Evolutionary conservation across 2,113 vertebrate genomes (phyloP).

Genomic region (Bubo scandiacus): DNA sequence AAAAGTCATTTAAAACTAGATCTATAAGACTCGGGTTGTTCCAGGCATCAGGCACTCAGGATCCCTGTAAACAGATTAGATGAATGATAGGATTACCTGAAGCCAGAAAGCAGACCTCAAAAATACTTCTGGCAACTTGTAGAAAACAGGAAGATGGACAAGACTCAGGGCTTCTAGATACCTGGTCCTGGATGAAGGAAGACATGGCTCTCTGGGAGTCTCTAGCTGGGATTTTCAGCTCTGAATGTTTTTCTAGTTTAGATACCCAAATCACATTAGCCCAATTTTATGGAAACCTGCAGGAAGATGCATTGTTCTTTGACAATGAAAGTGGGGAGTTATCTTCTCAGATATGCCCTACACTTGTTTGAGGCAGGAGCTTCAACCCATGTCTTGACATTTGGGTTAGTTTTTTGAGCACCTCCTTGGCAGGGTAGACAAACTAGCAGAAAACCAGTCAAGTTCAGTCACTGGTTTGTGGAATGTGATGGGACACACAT

Average conservation of each 20-base stretch:
- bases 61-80: background rate
- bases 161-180: background rate
- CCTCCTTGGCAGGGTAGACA: accelerated
- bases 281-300: background rate
- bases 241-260: background rate
- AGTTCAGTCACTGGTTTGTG: background rate
- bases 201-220: background rate
- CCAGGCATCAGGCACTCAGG: background rate
- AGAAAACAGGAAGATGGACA: background rate
- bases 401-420: background rate
- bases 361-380: background rate
- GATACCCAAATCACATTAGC: background rate
- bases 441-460: background rate
- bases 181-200: background rate
- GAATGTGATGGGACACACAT: background rate
- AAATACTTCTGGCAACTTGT: background rate
- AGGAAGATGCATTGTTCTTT: background rate
- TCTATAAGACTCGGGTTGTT: background rate
- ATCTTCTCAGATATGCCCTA: background rate
- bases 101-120: background rate
- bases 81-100: background rate
- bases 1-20: background rate
- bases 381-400: background rate
- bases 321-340: accelerated
- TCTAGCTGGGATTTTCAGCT: background rate